A percentile compares a stretch with the other conserved stretches of the same genome.
phyloP scores from a whole-genome alignment of 1,140 invertebrate genomes.

The Capitella teleta region DNA sequence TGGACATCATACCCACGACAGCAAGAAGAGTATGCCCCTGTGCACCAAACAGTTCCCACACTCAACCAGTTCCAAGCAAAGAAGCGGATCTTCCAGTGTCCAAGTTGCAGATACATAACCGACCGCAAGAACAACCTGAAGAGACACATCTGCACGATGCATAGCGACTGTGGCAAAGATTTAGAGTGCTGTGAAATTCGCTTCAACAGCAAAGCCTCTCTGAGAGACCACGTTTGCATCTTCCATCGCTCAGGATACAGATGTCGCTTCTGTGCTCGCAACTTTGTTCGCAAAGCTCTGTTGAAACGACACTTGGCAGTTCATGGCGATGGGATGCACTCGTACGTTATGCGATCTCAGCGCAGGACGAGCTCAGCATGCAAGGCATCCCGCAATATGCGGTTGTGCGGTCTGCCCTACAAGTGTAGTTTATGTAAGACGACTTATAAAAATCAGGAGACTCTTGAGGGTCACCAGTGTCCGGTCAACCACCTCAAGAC shows the following conservation, averaged over 20 bases:
- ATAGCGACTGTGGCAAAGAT: conserved; percentile 34
- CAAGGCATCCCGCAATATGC: too few species aligned
- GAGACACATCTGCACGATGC: conserved; percentile 44
- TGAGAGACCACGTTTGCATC: conserved; percentile 39
- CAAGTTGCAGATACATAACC: conserved; percentile 40
- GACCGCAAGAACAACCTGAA: conserved; percentile 44
- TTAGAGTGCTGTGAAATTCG: conserved; percentile 40
- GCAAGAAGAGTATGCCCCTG: too few species aligned
- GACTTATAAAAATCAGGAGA: too few species aligned
- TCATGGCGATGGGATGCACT: conserved; percentile 42
- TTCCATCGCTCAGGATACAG: conserved; percentile 42
- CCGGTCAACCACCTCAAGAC: too few species aligned
- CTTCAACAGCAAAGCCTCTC: conserved; percentile 41
- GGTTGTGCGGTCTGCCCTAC: too few species aligned
- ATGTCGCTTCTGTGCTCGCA: conserved; percentile 38
- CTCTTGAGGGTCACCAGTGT: too few species aligned
- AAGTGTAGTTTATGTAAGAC: too few species aligned
- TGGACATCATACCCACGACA: too few species aligned
- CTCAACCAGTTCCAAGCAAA: too few species aligned
- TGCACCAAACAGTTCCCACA: too few species aligned
- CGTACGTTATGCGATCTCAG: too few species aligned
- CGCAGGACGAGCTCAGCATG: too few species aligned
- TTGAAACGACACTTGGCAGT: conserved; percentile 43
- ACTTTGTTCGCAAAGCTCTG: conserved; percentile 44
- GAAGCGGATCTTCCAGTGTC: conserved; percentile 18